Base-by-base conservation (phyloP, 2,113 vertebrate genomes). In the Paracanthobrama guichenoti region DNA sequence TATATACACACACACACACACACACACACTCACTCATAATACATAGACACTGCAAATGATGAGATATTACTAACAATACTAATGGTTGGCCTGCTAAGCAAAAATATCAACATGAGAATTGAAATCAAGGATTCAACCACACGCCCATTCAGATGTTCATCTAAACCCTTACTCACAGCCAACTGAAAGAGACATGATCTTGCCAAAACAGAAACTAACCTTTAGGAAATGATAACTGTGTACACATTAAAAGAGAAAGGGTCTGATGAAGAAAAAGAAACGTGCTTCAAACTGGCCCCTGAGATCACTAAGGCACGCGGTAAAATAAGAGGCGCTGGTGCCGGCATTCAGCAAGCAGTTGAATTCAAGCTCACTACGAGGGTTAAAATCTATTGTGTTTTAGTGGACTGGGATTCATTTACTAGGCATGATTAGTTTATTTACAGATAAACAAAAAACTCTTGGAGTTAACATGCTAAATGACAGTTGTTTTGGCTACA, bases 341-440 rank as follows among this genome's bases (percentile, higher is more conserved):
- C 87, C 9, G 83, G 95, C 94, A 93, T 66, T 93, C 67, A 94
- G 95, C 94, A 96, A 95, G 95, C 95, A 93, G 96, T 93, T 94
- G 93, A 94, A 93, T 93, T 94, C 90, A 96, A 95, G 97, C 96
- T 91, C 88, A 89, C 91, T 50, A 92, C 93, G 91, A 93, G 87
- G 96, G 96, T 95, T 97, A 97, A 88, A 50, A 84, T 92, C 90
- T 93, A 92, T 90, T 92, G 35, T 12, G 44, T 55, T 95, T 95
- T 96, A 96, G 96, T 94, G 90, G 91, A 93, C 91, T 93, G 85
- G 77, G 79, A 89, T 94, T 94, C 91, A 95, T 95, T 94, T 96
- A 97, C 95, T 96, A 96, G 95, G 95, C 95, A 95, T 91, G 93
- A 95, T 96, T 97, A 96, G 96, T 97, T 96, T 95, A 96, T 97